These are phyloP conservation scores for Myotis yumanensis DNA, from an alignment of 2,113 vertebrate genomes.

Conservation along the genomic window DNA sequence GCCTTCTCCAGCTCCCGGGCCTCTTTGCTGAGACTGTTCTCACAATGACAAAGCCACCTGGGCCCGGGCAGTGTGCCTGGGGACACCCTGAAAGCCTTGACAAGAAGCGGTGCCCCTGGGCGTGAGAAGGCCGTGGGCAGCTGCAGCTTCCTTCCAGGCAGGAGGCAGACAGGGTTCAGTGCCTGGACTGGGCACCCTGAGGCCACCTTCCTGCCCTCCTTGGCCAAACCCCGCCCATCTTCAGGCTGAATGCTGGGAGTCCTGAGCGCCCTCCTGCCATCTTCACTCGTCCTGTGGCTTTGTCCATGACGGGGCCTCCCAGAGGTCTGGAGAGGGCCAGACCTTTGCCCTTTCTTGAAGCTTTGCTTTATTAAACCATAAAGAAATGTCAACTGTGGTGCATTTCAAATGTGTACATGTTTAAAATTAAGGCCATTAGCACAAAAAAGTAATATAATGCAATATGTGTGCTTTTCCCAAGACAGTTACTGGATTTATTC, in stretches of 20 bases:
- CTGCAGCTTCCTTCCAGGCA: background rate
- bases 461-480: background rate
- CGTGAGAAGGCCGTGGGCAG: background rate
- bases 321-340: background rate
- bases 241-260: background rate
- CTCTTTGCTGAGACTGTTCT: background rate
- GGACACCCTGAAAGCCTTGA: background rate
- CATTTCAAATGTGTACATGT: background rate
- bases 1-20: background rate
- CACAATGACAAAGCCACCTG: background rate
- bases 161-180: background rate
- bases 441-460: background rate
- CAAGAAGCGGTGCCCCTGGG: background rate
- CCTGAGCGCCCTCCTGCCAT: fast-evolving
- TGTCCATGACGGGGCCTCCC: background rate
- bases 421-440: conserved; percentile 45
- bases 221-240: no score
- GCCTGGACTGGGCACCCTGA: background rate
- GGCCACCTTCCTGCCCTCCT: background rate
- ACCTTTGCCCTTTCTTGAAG: background rate
- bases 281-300: background rate
- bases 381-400: background rate
- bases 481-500: background rate
- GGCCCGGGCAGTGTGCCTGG: no score
- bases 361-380: background rate